Base-by-base conservation (phyloP, 2,888 invertebrate genomes). In the Gordius sp. region DNA sequence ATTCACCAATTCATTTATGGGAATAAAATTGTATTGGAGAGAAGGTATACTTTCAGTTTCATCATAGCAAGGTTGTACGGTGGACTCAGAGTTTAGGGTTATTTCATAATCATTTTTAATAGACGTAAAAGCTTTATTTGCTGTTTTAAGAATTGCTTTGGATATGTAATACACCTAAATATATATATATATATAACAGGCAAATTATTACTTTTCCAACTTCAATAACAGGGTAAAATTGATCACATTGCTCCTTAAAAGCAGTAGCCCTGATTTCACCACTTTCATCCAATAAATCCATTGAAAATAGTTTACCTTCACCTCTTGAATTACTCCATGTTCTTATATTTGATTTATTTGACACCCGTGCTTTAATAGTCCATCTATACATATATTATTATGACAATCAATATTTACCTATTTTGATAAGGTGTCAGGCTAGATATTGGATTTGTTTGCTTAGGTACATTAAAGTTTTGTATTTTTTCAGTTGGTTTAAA, bases 91-190 rank as follows among this genome's bases (percentile, higher is more conserved):
- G 13, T 73, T 77, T 65, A 91, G 78, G 1, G 83, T 80, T 79
- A 99, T 81, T 69, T 99, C 97, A 65, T 91, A 97, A 67, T 93
- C 91, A 67, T 91, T 86, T 62, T 82, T 81, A 2, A 87, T 68
- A 39, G 73, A 75, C 28, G 76, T 75, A 68, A 75, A 97, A 65
- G 82, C 79, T 66, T 86, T 89, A 69, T 97, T 91, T 0, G 93
- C 91, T 1, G 82, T 77, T 68, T 91, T 91, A n/a, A 93, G 69
- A 53, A 74, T 73, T 61, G 81, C 82, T 60, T 79, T 79, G 53
- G 80, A 80, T 60, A 97, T 78, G 67, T 77, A 85, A 68, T 86
- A 97, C 0, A 89, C 73, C 79, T 81, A 64, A 24, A 66, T 65
- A 58, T 57, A 58, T 59, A 54, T 39, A 56, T 54, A 56, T n/a